These are phyloP conservation scores for Podarcis lilfordi DNA, from an alignment of 2,797 vertebrate species.

Conservation along the genomic window DNA sequence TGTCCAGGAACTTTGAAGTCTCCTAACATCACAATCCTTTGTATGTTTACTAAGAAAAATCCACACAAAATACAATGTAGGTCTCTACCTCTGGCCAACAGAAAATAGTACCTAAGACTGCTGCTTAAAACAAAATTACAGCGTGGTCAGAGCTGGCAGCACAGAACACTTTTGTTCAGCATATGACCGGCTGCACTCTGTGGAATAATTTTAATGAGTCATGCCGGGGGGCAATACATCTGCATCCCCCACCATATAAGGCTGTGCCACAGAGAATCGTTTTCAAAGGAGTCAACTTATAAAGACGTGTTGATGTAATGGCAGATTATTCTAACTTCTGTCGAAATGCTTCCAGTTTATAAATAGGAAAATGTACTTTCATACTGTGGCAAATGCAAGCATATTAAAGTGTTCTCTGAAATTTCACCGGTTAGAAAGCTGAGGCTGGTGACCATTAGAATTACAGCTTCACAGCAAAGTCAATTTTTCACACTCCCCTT, in stretches of 20 bases:
- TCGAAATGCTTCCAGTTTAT: slow-evolving; percentile 49
- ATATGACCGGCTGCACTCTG: background rate
- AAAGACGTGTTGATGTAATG: slow-evolving; percentile 45
- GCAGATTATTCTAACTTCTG: slow-evolving; percentile 45
- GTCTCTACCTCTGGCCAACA: too few species aligned
- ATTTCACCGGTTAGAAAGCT: slow-evolving; percentile 57
- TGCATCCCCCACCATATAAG: background rate
- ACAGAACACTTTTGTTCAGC: background rate
- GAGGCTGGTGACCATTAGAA: slow-evolving; percentile 58
- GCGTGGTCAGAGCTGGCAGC: background rate
- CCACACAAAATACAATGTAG: background rate
- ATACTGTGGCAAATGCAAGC: slow-evolving; percentile 65
- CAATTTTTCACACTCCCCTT: slow-evolving; percentile 49
- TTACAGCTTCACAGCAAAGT: slow-evolving; percentile 39
- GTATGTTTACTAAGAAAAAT: too few species aligned
- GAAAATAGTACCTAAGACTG: background rate
- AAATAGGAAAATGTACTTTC: slow-evolving; percentile 65
- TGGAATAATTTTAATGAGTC: background rate
- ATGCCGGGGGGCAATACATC: background rate
- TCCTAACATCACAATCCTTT: too few species aligned
- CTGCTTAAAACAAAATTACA: background rate
- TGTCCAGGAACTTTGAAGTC: background rate
- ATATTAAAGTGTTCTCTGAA: slow-evolving; percentile 53
- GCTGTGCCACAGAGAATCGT: slow-evolving; percentile 5
- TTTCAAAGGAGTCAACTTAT: slow-evolving; percentile 38